A percentile compares a stretch with the other conserved stretches of the same genome.
Conservation (phyloP, 1,140 invertebrate species). For the Brachionus koreanus region DNA sequence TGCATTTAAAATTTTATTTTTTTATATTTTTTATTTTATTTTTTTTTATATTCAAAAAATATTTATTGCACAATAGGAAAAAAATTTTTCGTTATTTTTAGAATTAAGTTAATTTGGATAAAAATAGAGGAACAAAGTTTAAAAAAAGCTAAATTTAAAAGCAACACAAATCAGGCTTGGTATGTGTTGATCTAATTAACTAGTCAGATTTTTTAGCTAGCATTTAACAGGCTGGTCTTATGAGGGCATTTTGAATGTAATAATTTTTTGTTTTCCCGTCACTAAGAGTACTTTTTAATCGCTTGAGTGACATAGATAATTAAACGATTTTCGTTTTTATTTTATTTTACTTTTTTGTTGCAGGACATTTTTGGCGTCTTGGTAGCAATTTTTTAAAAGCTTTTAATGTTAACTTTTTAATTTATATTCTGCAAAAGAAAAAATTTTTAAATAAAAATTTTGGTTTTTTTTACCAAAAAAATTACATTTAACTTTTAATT, state of each 20-base stretch:
- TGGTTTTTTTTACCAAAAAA: too few relatives aligned
- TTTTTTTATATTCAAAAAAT: neutral
- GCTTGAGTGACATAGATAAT: neutral
- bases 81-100: neutral
- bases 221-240: neutral
- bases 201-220: neutral
- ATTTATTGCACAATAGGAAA: neutral
- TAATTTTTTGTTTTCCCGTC: neutral
- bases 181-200: slow-evolving; percentile 3
- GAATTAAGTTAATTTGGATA: slow-evolving; percentile 3
- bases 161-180: neutral
- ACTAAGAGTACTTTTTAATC: slow-evolving; percentile 17
- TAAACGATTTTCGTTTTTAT: neutral
- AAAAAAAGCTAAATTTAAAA: neutral
- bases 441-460: too few relatives aligned
- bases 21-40: neutral
- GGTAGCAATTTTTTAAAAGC: too few relatives aligned
- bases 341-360: neutral
- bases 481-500: too few relatives aligned
- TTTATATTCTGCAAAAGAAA: too few relatives aligned
- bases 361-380: neutral
- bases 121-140: slow-evolving; percentile 2
- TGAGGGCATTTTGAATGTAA: neutral
- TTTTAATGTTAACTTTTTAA: too few relatives aligned
- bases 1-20: neutral